Percentiles rank a stretch among this genome's conserved stretches.
phyloP scores from a whole-genome alignment of 2,888 invertebrate species.

The Prosapia bicincta region DNA sequence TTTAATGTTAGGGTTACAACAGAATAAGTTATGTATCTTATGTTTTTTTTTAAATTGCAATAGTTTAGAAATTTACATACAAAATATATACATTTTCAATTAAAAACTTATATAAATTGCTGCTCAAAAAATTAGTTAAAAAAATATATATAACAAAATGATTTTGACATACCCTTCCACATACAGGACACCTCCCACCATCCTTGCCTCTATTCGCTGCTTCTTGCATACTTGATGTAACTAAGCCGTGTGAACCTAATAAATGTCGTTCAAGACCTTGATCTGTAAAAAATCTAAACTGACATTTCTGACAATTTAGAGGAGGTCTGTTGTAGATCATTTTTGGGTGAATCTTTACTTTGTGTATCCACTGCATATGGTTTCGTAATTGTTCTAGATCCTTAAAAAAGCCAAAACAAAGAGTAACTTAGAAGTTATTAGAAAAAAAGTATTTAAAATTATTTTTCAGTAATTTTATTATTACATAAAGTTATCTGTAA shows the following conservation, averaged over 20 bases:
- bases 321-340: constrained; percentile 95
- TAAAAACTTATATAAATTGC: too few species aligned
- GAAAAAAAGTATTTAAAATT: background rate
- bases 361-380: constrained; percentile 98
- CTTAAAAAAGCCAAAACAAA: constrained; percentile 42
- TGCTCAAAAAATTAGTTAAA: too few species aligned
- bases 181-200: constrained; percentile 90
- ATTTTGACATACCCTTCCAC: constrained; percentile 89
- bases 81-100: too few species aligned
- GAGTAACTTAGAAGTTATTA: constrained; percentile 5
- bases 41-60: too few species aligned
- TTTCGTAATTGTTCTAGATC: constrained; percentile 90
- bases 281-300: constrained; percentile 95
- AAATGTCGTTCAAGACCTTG: constrained; percentile 90
- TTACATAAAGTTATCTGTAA: too few species aligned
- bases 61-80: too few species aligned
- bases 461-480: too few species aligned
- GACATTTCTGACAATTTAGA: constrained; percentile 93
- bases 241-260: constrained; percentile 89
- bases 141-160: too few species aligned
- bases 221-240: constrained; percentile 94
- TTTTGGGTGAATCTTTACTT: constrained; percentile 93
- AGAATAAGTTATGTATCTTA: too few species aligned
- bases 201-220: constrained; percentile 94
- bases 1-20: too few species aligned